A percentile compares a stretch with the other conserved stretches of the same genome.
Conservation (phyloP, 1,140 invertebrate genomes). For the Chionoecetes opilio region DNA sequence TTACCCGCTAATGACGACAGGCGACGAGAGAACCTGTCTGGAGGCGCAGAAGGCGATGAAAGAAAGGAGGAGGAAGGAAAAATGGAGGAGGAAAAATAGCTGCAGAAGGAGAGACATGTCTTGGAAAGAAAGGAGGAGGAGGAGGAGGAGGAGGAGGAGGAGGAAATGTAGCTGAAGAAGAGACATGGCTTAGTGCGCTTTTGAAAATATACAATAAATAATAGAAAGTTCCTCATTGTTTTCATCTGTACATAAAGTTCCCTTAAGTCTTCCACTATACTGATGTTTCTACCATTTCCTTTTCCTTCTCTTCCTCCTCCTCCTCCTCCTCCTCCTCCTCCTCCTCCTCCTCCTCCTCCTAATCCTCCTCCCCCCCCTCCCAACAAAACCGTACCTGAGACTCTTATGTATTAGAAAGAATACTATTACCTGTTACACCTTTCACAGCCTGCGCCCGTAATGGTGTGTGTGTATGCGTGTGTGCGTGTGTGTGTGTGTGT, state of each 20-base stretch:
- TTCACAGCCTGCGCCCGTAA: background rate
- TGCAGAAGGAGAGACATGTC: no score
- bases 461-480: background rate
- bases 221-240: background rate
- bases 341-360: background rate
- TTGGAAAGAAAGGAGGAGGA: background rate
- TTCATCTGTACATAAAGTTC: background rate
- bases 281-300: background rate
- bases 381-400: background rate
- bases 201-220: background rate
- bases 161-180: background rate
- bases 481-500: background rate
- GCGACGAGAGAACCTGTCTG: background rate
- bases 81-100: background rate
- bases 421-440: background rate
- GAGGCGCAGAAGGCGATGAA: no score
- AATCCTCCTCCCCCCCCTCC: background rate
- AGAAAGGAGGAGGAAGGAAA: no score
- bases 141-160: background rate
- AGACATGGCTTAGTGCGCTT: background rate
- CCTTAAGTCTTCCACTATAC: background rate
- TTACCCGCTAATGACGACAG: constrained; percentile 16
- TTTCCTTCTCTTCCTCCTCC: background rate
- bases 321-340: no score
- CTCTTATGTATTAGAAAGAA: background rate